Conservation (phyloP, 2,113 vertebrate species). For the Tapirus terrestris region DNA sequence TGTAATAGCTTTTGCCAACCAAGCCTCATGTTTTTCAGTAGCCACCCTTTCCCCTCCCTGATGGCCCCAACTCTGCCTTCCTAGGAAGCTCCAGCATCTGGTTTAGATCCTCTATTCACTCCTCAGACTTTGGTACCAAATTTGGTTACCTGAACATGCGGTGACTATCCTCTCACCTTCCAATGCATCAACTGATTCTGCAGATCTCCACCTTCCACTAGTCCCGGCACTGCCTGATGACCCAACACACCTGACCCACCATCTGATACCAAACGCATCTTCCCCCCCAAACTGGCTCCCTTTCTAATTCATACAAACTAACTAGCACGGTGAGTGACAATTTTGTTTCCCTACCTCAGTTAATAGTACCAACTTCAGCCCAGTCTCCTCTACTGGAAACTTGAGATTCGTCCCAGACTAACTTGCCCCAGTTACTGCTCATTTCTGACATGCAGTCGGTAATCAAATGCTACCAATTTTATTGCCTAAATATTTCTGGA, state of each 20-base stretch:
- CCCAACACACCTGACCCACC: not conserved
- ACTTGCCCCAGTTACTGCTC: not conserved
- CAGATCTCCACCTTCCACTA: not conserved
- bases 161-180: not conserved
- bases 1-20: not conserved
- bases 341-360: not conserved
- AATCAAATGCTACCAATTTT: not conserved
- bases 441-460: not conserved
- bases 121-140: not conserved
- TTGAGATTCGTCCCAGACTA: not conserved
- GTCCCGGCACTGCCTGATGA: not conserved
- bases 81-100: not conserved
- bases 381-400: not conserved
- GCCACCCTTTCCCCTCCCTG: not conserved
- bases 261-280: not conserved
- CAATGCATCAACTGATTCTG: not conserved
- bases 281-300: not conserved
- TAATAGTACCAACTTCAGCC: not conserved
- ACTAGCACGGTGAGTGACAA: not conserved
- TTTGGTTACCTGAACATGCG: not conserved
- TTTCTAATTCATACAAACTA: not conserved
- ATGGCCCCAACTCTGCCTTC: not conserved
- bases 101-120: not conserved
- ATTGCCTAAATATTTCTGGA: not conserved
- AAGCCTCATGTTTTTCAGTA: not conserved